These are phyloP conservation scores for Eutrigla gurnardus DNA, from an alignment of 2,797 vertebrate genomes.

Conservation along the genomic window DNA sequence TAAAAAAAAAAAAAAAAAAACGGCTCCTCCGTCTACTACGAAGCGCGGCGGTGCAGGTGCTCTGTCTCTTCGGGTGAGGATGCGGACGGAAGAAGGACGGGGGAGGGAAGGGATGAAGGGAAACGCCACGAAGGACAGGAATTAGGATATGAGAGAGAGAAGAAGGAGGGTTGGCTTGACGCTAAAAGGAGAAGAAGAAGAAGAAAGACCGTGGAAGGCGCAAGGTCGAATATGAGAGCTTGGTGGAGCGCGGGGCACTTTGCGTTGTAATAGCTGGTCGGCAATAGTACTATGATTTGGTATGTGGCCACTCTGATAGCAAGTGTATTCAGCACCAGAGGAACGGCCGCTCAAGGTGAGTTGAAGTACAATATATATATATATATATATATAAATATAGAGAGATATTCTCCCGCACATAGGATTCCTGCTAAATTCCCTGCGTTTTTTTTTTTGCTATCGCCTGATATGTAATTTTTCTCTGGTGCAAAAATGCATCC, in stretches of 20 bases:
- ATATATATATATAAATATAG: not conserved
- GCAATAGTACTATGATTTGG: slow-evolving; percentile 98
- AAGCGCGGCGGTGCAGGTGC: slow-evolving; percentile 89
- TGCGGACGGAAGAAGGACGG: slow-evolving; percentile 87
- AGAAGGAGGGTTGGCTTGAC: not conserved
- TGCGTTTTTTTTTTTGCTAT: slow-evolving; percentile 33
- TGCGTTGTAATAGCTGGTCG: slow-evolving; percentile 92
- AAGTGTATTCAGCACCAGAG: slow-evolving; percentile 97
- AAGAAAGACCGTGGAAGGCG: slow-evolving; percentile 74
- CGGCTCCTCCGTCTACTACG: slow-evolving; percentile 86
- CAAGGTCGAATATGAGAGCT: slow-evolving; percentile 87
- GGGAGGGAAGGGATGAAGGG: slow-evolving; percentile 88
- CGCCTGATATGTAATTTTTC: slow-evolving; percentile 23
- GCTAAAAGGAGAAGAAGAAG: too few species aligned
- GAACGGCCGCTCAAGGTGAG: slow-evolving; percentile 99
- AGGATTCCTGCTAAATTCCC: slow-evolving; percentile 49
- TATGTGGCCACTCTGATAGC: slow-evolving; percentile 99
- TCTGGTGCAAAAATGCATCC: not conserved
- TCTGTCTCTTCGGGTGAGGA: slow-evolving; percentile 85
- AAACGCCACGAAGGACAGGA: slow-evolving; percentile 81
- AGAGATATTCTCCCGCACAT: slow-evolving; percentile 48
- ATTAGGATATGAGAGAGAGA: slow-evolving; percentile 82
- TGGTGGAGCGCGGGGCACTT: slow-evolving; percentile 89
- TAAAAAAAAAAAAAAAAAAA: slow-evolving; percentile 58
- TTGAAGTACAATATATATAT: slow-evolving; percentile 88